Evolutionary conservation across 1,140 invertebrate genomes (phyloP), one percentile per base, ranked within the genome.

Genomic region (Philaenus spumarius): DNA sequence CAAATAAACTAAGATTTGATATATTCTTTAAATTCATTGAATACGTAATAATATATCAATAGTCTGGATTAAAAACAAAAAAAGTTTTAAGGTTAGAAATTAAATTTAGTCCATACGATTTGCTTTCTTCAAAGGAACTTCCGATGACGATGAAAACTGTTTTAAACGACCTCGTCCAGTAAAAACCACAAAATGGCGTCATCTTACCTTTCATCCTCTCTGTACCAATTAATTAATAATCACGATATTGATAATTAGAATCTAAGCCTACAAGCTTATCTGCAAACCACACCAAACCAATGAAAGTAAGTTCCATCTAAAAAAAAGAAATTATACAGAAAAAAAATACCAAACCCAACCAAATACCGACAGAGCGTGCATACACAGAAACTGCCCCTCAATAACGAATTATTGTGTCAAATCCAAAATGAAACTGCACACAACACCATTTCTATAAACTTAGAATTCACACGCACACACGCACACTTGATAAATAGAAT

Each of bases 231-330:
- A 3, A 30, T 30, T 30, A 30, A 30, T 30, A 30, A 30, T 30
- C 26, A 30, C 26, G 26, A 30, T 30, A 30, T 4, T 30, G 7
- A 58, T 51, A 58, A 58, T 39, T 61, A 50, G 45, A 50, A 50
- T 37, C 60, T 61, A 61, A 58, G 60, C 60, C 60, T 61, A 61
- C 60, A 61, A 61, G 60, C 60, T 54, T 52, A 23, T 54, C 42
- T 24, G 26, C 61, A 62, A 62, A 62, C 53, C 57, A 62, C 57
- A 55, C 50, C 57, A 59, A 59, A 59, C 52, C 51, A 35, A 45
- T 58, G 56, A 50, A 43, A 58, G 42, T 43, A 51, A 42, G 39
- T n/a, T 37, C 24, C 40, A 58, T 56, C 54, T 46, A 47, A 37
- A 24, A n/a, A 45, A 3, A 59, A 59, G 34, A 59, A 59, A 23